Evolutionary conservation across 2,888 invertebrate species (phyloP).

Genomic region (Odontocolon sp.): DNA sequence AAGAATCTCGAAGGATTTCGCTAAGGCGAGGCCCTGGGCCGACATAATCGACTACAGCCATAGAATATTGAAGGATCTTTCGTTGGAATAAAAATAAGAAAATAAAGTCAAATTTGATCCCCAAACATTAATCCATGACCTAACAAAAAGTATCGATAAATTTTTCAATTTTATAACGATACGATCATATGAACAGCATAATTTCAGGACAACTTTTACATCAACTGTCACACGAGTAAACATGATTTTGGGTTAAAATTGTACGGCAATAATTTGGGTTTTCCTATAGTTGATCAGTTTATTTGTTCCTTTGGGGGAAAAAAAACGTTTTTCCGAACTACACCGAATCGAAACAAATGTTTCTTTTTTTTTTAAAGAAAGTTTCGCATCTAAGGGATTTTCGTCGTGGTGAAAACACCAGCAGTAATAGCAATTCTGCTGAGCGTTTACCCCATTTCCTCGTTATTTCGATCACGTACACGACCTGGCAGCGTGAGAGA

Average conservation of each 20-base stretch:
- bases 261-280: too few species aligned
- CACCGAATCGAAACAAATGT: background rate
- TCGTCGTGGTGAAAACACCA: background rate
- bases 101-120: background rate
- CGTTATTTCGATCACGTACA: slow-evolving; percentile 65
- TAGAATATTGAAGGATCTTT: background rate
- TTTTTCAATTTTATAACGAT: too few species aligned
- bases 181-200: too few species aligned
- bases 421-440: slow-evolving; percentile 14
- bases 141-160: too few species aligned
- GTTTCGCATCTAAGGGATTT: slow-evolving; percentile 12
- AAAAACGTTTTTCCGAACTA: background rate
- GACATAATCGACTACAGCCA: slow-evolving; percentile 14
- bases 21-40: slow-evolving; percentile 28
- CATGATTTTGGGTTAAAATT: too few species aligned
- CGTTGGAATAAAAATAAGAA: slow-evolving; percentile 5
- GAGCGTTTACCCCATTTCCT: slow-evolving; percentile 50
- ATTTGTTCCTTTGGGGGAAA: too few species aligned
- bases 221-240: too few species aligned
- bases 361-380: background rate
- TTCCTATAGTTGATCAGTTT: too few species aligned
- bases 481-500: slow-evolving; percentile 46
- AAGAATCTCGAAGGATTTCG: slow-evolving; percentile 56
- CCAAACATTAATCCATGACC: too few species aligned
- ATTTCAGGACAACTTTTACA: too few species aligned